Evolutionary conservation across 2,888 invertebrate genomes (phyloP).

Genomic region (Drosophila colorata): DNA sequence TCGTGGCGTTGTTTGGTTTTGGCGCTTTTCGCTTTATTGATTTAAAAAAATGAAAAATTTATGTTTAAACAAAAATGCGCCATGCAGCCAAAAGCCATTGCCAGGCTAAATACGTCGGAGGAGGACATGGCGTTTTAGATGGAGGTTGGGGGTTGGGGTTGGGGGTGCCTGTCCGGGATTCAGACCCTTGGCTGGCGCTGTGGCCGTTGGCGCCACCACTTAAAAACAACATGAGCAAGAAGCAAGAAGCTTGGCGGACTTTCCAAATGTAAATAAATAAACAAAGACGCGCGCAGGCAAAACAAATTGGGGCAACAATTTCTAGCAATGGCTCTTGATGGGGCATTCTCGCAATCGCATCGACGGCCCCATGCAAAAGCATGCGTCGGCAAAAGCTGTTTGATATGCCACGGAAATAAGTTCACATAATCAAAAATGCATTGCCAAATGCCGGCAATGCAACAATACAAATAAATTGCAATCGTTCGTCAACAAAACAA

Average conservation of each 20-base stretch:
- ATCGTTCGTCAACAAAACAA: slow-evolving; percentile 76
- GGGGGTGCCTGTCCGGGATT: background rate
- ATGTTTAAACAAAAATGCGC: slow-evolving; percentile 78
- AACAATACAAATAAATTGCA: slow-evolving; percentile 81
- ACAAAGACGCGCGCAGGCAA: slow-evolving; percentile 43
- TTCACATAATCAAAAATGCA: slow-evolving; percentile 77
- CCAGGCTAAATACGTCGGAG: slow-evolving; percentile 7
- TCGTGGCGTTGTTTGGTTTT: slow-evolving; percentile 72
- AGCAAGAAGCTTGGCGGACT: slow-evolving; percentile 73
- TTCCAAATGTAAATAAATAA: slow-evolving; percentile 75
- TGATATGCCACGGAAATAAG: slow-evolving; percentile 68
- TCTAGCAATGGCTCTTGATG: slow-evolving; percentile 47
- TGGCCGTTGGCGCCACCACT: slow-evolving; percentile 77
- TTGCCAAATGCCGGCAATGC: slow-evolving; percentile 76
- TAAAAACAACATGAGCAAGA: slow-evolving; percentile 75
- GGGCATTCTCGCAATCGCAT: slow-evolving; percentile 28
- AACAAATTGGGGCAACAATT: slow-evolving; percentile 63
- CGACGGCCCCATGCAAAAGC: slow-evolving; percentile 9
- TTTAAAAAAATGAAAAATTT: slow-evolving; percentile 81
- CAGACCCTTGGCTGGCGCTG: slow-evolving; percentile 60
- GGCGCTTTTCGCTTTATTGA: slow-evolving; percentile 75
- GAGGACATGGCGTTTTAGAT: slow-evolving; percentile 15
- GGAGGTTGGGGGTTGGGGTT: background rate
- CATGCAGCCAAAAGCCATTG: slow-evolving; percentile 56
- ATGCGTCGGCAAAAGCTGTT: slow-evolving; percentile 60